Evolutionary conservation across 2,797 vertebrate species (phyloP), one percentile per base, ranked within the genome.

Genomic region (Hemibagrus guttatus): DNA sequence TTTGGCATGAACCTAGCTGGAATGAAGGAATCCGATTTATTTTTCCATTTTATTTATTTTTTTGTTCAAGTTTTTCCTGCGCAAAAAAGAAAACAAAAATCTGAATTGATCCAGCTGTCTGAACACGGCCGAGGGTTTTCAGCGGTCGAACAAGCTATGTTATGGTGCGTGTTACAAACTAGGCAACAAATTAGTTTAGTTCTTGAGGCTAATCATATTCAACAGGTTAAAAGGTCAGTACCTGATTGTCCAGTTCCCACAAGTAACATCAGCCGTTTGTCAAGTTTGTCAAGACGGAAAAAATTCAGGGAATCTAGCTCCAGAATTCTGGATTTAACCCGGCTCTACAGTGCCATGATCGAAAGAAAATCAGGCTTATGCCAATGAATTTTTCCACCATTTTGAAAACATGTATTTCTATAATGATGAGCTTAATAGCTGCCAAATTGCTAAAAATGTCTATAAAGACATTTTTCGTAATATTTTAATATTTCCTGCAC

Each of bases 151-250:
- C 28, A 35, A 8, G 31, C 31, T 17, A n/a, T 84, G 6, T 63
- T 39, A 75, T 21, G 28, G 52, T 59, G 52, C 31, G 66, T n/a
- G 17, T 13, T 58, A 74, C 69, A 61, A 61, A 42, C n/a, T 6
- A 64, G 39, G 42, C 13, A 76, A 76, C 28, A 69, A 71, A 84
- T 68, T 63, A 78, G 84, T 78, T 39, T 39, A n/a, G 58, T n/a
- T 66, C 74, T 54, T 21, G 5, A 79, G 49, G 49, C 59, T 52
- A 78, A 42, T 85, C 46, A 85, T 66, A 64, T 56, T 66, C 59
- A 3, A 31, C 52, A 79, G 59, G 84, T 85, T 63, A n/a, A 31
- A 19, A 64, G 84, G 63, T 69, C 63, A 78, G 49, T 26, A n/a
- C 54, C 76, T 61, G 76, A 16, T n/a, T 61, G 58, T 26, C 19